Evolutionary conservation across 2,113 vertebrate genomes (phyloP).

Genomic region (Syngnathus floridae): DNA sequence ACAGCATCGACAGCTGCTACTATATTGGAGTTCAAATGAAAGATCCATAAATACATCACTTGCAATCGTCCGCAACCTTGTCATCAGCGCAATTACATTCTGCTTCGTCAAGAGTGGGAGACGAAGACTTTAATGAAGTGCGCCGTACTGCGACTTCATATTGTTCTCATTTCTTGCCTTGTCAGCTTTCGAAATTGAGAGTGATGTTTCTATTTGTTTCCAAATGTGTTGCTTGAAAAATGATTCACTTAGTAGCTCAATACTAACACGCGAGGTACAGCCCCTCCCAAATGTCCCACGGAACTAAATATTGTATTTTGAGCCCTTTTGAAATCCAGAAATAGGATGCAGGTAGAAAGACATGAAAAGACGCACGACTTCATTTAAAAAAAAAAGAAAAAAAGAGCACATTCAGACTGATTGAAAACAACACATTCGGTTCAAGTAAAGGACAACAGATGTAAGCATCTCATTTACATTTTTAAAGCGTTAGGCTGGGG

Average conservation of each 20-base stretch:
- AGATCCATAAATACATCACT: slow-evolving; percentile 60
- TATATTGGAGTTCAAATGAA: slow-evolving; percentile 35
- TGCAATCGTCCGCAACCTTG: slow-evolving; percentile 50
- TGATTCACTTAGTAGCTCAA: slow-evolving; percentile 56
- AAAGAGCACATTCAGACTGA: slow-evolving; percentile 18
- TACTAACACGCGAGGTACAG: slow-evolving; percentile 29
- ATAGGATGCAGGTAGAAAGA: slow-evolving; percentile 18
- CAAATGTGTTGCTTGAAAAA: slow-evolving; percentile 58
- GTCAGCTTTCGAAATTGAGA: slow-evolving; percentile 67
- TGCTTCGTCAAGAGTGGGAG: slow-evolving; percentile 49
- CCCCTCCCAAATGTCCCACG: slow-evolving; percentile 29
- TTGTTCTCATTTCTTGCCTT: slow-evolving; percentile 65
- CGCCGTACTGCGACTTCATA: slow-evolving; percentile 32
- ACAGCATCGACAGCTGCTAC: slow-evolving; percentile 34
- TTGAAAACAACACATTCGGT: slow-evolving; percentile 14
- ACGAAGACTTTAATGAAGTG: slow-evolving; percentile 59
- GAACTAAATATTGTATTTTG: slow-evolving; percentile 30
- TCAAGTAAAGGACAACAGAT: slow-evolving; percentile 12
- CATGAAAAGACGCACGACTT: slow-evolving; percentile 22
- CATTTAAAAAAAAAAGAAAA: neutral
- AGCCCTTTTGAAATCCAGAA: slow-evolving; percentile 23
- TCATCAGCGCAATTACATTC: slow-evolving; percentile 50
- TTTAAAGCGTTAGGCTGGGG: slow-evolving; percentile 10
- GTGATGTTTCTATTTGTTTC: slow-evolving; percentile 63
- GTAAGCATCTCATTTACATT: slow-evolving; percentile 5